These are phyloP conservation scores for Australoheros facetus DNA, from an alignment of 2,797 vertebrate species.

Conservation along the genomic window DNA sequence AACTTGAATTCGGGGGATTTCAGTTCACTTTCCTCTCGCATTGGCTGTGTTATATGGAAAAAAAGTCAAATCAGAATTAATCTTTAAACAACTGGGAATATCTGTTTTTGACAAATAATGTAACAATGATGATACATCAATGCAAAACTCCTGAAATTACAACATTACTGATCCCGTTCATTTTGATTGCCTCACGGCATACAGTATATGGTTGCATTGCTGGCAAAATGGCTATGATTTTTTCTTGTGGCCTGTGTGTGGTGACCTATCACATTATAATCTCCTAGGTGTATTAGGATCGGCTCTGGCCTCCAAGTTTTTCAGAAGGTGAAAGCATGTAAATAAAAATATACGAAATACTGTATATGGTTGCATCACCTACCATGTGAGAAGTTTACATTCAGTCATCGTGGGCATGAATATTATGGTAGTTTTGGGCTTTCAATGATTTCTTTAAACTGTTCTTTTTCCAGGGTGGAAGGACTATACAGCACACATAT, in stretches of 20 bases:
- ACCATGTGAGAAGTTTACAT: not conserved
- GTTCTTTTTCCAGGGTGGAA: not conserved
- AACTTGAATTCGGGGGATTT: constrained; percentile 27
- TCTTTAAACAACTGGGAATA: constrained; percentile 1
- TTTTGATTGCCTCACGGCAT: not conserved
- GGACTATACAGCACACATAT: not conserved
- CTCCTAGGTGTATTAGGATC: not conserved
- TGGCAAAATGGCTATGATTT: not conserved
- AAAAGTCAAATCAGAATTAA: not conserved
- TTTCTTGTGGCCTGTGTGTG: not conserved
- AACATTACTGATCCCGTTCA: not conserved
- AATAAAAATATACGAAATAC: not conserved
- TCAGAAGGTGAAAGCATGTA: not conserved
- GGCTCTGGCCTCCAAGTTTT: not conserved
- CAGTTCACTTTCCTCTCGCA: not conserved
- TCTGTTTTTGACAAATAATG: constrained; percentile 22
- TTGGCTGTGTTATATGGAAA: not conserved
- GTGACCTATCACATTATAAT: not conserved
- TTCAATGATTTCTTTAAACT: not conserved
- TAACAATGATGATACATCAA: not conserved
- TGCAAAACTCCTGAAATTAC: constrained; percentile 16
- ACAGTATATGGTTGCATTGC: too few relatives aligned
- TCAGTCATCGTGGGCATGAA: not conserved
- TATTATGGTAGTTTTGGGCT: not conserved
- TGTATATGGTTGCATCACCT: not conserved